phyloP scores from a whole-genome alignment of 2,113 vertebrate genomes.

The Lucifuga dentata region DNA sequence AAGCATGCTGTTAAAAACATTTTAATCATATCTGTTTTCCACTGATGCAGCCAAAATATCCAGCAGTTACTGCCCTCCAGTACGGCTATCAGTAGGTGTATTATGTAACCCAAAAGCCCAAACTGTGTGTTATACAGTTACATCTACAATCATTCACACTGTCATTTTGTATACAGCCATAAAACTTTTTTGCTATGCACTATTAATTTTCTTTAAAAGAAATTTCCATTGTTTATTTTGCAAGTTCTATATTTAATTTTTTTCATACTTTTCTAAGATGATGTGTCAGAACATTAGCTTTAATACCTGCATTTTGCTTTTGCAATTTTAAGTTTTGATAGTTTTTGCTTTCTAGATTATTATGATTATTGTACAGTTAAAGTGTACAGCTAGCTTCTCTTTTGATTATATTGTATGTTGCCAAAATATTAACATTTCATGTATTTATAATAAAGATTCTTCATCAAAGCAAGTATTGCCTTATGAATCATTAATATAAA shows the following conservation, averaged over 20 bases:
- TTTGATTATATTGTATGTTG: constrained; percentile 78
- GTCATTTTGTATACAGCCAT: constrained; percentile 39
- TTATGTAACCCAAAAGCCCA: constrained; percentile 21
- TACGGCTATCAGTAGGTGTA: constrained; percentile 21
- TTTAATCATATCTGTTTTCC: constrained; percentile 10
- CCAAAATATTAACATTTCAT: constrained; percentile 70
- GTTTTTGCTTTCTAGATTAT: constrained; percentile 57
- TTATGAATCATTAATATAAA: constrained; percentile 83
- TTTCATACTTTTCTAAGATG: constrained; percentile 39
- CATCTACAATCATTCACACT: constrained; percentile 33
- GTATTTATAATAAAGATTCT: constrained; percentile 87
- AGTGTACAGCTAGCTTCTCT: constrained; percentile 64
- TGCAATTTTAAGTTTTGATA: constrained; percentile 53
- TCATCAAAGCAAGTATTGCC: constrained; percentile 78
- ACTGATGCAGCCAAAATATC: constrained; percentile 30
- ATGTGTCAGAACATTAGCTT: constrained; percentile 55
- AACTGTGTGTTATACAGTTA: constrained; percentile 39
- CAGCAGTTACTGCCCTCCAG: constrained; percentile 25
- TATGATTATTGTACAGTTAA: constrained; percentile 59
- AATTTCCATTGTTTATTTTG: constrained; percentile 42
- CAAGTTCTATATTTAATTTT: constrained; percentile 49
- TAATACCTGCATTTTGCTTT: constrained; percentile 33
- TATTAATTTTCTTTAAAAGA: constrained; percentile 48
- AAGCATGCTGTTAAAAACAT: too few species aligned
- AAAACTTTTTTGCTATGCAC: constrained; percentile 54